Base-by-base conservation (phyloP, 64 coral and sea anemone genomes). In the Platygyra sinensis region DNA sequence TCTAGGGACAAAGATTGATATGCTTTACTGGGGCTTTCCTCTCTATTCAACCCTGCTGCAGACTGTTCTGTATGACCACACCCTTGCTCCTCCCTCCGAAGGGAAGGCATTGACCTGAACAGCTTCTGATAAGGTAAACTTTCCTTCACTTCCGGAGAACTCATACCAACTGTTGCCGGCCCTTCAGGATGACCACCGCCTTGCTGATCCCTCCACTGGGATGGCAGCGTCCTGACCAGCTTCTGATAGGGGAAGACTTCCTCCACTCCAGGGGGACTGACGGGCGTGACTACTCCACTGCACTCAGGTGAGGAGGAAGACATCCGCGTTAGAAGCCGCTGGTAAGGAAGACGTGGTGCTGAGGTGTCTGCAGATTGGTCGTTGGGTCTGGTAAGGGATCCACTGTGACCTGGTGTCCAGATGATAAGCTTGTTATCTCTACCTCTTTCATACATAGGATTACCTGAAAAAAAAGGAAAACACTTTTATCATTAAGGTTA, bases 381-480 rank as follows among this genome's bases (percentile, higher is more conserved):
- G 29, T 33, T 36, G 60, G 12, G 27, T 15, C 54, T 57, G 1
- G 63, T 52, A 17, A 64, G 63, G 19, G 12, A 12, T 9, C 19
- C 62, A 46, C 63, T 28, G 81, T 65, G 62, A 12, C 63, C 63
- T 72, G 20, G 32, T 64, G 81, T 25, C 81, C 81, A 85, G 36
- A 85, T 85, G 24, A 85, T 72, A 28, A 85, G 81, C 36, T 85
- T 85, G n/a, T 85, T 85, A 9, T 85, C 81, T 42, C 72, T 9
- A 2, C 63, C 38, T 72, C 81, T 85, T 85, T 85, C 81, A 30
- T 29, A 85, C 63, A 16, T 71, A 63, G 36, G 4, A 69, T 83
- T 83, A 4, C 36, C 81, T 85, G 36, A 10, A 50, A 28, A 15
- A 52, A 8, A 5, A 3, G 6, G 22, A 24, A 77, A 1, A 22